Percentiles rank a stretch among this genome's conserved stretches.
These are phyloP conservation scores for Ascidia mentula DNA, from an alignment of 23 tunicate genomes.

Conservation along the genomic window DNA sequence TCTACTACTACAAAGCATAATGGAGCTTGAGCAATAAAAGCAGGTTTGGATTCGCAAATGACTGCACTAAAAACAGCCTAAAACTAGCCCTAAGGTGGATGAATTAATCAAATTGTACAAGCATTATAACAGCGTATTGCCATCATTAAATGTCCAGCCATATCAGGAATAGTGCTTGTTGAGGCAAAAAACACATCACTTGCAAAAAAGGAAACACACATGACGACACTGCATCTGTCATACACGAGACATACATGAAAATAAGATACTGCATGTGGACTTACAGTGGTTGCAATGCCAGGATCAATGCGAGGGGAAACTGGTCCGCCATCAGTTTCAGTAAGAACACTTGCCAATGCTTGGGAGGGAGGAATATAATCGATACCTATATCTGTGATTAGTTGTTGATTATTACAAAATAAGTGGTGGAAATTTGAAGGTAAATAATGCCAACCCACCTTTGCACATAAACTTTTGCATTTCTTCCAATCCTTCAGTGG, in stretches of 20 bases:
- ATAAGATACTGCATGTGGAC: background rate
- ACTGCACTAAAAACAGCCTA: too few species aligned
- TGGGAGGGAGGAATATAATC: conserved; percentile 89
- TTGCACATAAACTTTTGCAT: conserved; percentile 88
- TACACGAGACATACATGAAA: background rate
- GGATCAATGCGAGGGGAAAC: conserved; percentile 12
- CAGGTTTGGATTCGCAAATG: too few species aligned
- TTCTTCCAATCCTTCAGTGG: conserved; percentile 82
- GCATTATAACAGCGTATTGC: too few species aligned
- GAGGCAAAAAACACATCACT: too few species aligned
- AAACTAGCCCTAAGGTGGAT: too few species aligned
- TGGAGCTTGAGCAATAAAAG: too few species aligned
- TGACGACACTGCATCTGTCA: too few species aligned
- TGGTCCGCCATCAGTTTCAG: conserved; percentile 17
- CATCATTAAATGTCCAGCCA: too few species aligned
- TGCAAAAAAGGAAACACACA: too few species aligned
- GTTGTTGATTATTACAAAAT: background rate
- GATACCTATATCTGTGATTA: conserved; percentile 47
- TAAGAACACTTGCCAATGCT: conserved; percentile 41
- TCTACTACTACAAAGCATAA: too few species aligned
- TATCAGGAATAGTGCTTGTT: too few species aligned
- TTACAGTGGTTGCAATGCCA: background rate
- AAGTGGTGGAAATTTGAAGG: background rate
- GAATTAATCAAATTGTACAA: too few species aligned
- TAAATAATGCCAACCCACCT: conserved; percentile 28